These are phyloP conservation scores for Macrochelys suwanniensis DNA, from an alignment of 2,797 vertebrate species.

Conservation along the genomic window DNA sequence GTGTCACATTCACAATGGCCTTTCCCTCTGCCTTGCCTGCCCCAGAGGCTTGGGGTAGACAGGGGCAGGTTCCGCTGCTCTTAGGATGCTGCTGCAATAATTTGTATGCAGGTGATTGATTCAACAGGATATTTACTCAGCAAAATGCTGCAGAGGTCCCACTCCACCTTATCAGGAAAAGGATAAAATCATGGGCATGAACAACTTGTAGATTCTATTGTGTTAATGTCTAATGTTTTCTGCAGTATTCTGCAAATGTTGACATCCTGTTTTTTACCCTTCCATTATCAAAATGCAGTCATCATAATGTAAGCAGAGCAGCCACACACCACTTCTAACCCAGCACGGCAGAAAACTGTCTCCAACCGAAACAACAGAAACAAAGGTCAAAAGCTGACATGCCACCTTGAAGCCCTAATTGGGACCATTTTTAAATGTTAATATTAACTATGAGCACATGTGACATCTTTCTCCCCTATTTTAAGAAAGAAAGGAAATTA, in stretches of 20 bases:
- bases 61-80: neutral
- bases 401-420: neutral
- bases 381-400: constrained; percentile 7
- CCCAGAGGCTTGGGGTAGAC: neutral
- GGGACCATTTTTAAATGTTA: neutral
- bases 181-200: neutral
- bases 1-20: neutral
- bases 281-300: neutral
- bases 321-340: neutral
- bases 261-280: neutral
- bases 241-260: neutral
- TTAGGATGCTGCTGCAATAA: neutral
- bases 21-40: neutral
- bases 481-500: neutral
- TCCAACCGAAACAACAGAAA: neutral
- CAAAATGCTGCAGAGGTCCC: neutral
- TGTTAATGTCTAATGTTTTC: neutral
- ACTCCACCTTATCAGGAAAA: neutral
- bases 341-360: neutral
- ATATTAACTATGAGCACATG: neutral
- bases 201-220: neutral
- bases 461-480: neutral
- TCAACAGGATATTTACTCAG: neutral
- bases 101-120: neutral
- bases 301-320: neutral